These are phyloP conservation scores for Merodon equestris DNA, from an alignment of 2,888 invertebrate species.

Conservation along the genomic window DNA sequence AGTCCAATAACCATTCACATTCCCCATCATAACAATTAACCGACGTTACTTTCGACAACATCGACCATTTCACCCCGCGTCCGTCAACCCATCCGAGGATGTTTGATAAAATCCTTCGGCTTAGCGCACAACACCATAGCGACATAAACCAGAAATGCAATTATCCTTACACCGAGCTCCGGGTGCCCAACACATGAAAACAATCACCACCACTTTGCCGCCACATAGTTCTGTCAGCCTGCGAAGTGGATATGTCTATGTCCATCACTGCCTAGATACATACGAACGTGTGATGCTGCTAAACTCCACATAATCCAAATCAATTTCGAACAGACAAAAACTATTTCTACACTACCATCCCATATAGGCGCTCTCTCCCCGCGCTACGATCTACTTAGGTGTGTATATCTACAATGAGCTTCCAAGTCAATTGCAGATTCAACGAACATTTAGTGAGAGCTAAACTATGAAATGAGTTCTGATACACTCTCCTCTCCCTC, in stretches of 20 bases:
- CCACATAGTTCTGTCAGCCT: too few species aligned
- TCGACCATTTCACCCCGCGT: slow-evolving; percentile 33
- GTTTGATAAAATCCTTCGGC: slow-evolving; percentile 65
- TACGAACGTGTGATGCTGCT: not conserved
- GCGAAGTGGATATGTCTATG: not conserved
- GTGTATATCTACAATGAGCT: slow-evolving; percentile 26
- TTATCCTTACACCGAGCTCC: slow-evolving; percentile 61
- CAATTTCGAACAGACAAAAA: slow-evolving; percentile 65
- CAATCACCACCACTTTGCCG: slow-evolving; percentile 11
- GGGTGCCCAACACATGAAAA: slow-evolving; percentile 22
- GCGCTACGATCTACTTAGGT: not conserved
- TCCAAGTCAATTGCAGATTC: slow-evolving; percentile 65
- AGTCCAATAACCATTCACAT: slow-evolving; percentile 24
- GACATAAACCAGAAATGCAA: slow-evolving; percentile 69
- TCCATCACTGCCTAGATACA: not conserved
- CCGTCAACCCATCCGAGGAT: slow-evolving; percentile 24
- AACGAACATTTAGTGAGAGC: slow-evolving; percentile 63
- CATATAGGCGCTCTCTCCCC: not conserved
- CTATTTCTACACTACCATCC: slow-evolving; percentile 33
- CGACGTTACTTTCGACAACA: slow-evolving; percentile 62
- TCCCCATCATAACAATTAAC: slow-evolving; percentile 65
- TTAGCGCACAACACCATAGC: slow-evolving; percentile 63
- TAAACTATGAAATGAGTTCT: slow-evolving; percentile 56
- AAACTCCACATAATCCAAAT: slow-evolving; percentile 64
- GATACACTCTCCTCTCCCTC: slow-evolving; percentile 27